Evolutionary conservation across 1,140 invertebrate species (phyloP).

Genomic region (Tetramorium alpestre): DNA sequence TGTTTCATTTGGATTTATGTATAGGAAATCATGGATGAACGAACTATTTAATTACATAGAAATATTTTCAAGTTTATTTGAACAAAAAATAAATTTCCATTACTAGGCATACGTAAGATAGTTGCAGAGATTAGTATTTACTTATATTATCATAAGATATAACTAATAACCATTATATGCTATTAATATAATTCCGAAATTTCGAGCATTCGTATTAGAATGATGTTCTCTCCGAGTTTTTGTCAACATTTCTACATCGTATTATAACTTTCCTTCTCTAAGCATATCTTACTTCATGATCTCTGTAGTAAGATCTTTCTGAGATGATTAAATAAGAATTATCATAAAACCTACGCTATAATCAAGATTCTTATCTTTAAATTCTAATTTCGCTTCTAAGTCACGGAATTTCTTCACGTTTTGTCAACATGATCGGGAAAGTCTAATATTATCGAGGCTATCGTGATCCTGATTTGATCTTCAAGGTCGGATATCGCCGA

Average conservation of each 20-base stretch:
- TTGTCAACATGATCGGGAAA: constrained; percentile 33
- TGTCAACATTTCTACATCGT: neutral
- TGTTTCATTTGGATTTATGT: neutral
- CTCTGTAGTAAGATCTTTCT: neutral
- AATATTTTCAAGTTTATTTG: neutral
- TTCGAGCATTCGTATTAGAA: neutral
- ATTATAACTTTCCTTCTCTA: neutral
- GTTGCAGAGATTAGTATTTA: neutral
- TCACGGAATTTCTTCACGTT: neutral
- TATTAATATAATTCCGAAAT: constrained; percentile 5
- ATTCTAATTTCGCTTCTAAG: constrained; percentile 17
- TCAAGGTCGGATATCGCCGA: constrained; percentile 69
- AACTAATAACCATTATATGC: neutral
- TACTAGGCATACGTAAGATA: neutral
- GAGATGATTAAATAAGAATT: neutral
- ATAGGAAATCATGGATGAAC: neutral
- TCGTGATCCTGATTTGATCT: constrained; percentile 52
- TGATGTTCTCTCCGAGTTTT: neutral
- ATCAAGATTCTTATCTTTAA: neutral
- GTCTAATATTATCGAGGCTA: constrained; percentile 25
- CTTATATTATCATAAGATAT: neutral
- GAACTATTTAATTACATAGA: neutral
- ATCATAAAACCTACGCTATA: constrained; percentile 4
- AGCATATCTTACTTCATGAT: neutral
- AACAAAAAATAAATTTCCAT: neutral